A percentile compares a stretch with the other conserved stretches of the same genome.
These are phyloP conservation scores for Plodia interpunctella DNA, from an alignment of 1,140 invertebrate species.

Conservation along the genomic window DNA sequence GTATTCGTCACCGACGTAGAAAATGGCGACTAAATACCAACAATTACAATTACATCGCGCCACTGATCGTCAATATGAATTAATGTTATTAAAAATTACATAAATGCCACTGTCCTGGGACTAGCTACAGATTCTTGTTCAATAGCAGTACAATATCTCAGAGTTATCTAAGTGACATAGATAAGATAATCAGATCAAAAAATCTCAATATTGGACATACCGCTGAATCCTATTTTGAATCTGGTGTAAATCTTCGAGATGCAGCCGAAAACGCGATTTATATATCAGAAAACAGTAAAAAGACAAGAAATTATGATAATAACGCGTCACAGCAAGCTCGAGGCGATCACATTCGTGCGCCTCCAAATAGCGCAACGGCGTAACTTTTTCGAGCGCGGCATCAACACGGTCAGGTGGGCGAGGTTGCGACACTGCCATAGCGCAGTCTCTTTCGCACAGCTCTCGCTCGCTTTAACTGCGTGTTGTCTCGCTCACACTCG, in stretches of 20 bases:
- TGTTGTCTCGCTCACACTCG: constrained; percentile 52
- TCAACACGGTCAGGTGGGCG: constrained; percentile 75
- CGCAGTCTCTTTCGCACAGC: constrained; percentile 43
- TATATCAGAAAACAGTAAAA: constrained; percentile 48
- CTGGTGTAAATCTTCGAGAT: constrained; percentile 35
- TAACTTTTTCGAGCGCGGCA: constrained; percentile 74
- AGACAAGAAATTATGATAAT: constrained; percentile 60
- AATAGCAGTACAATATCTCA: constrained; percentile 15
- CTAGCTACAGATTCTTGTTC: not conserved
- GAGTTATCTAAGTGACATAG: constrained; percentile 41
- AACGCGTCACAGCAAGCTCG: constrained; percentile 59
- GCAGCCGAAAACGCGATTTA: constrained; percentile 22
- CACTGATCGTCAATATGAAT: constrained; percentile 32
- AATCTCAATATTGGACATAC: constrained; percentile 44
- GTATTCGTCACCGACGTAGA: constrained; percentile 72
- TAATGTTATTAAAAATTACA: constrained; percentile 30
- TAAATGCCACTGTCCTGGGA: not conserved
- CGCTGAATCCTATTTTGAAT: constrained; percentile 29
- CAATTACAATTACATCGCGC: constrained; percentile 66
- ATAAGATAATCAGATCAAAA: constrained; percentile 37
- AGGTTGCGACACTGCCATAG: constrained; percentile 73
- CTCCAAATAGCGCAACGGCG: constrained; percentile 74
- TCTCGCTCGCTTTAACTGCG: constrained; percentile 29
- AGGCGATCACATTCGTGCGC: constrained; percentile 68
- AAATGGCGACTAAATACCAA: constrained; percentile 75